Conservation (phyloP, 2,888 invertebrate genomes). For the Mimachlamys varia region DNA sequence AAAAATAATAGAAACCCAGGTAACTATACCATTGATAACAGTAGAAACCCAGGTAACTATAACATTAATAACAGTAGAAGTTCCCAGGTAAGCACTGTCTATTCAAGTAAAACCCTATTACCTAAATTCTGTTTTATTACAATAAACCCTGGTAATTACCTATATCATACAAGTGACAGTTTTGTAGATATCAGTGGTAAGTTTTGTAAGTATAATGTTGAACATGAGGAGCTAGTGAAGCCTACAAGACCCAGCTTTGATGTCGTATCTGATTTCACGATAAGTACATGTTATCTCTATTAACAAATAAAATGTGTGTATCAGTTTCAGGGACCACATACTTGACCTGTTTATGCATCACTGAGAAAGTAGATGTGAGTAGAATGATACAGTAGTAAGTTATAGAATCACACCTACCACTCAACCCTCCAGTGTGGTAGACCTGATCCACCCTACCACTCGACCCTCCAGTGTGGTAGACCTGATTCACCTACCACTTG, state of each 20-base stretch:
- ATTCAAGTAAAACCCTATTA: too few species aligned
- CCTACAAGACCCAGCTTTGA: neutral
- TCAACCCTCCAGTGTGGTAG: neutral
- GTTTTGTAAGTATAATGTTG: neutral
- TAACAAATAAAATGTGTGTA: neutral
- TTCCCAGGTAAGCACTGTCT: too few species aligned
- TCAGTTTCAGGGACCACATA: slow-evolving; percentile 6
- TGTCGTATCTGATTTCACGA: neutral
- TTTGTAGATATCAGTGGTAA: neutral
- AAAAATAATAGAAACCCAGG: too few species aligned
- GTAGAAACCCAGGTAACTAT: too few species aligned
- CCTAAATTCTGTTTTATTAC: too few species aligned
- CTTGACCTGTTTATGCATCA: neutral
- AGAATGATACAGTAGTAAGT: too few species aligned
- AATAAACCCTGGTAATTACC: too few species aligned
- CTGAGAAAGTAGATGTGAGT: neutral
- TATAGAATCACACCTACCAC: too few species aligned
- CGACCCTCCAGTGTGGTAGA: neutral
- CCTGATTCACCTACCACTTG: neutral
- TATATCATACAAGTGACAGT: too few species aligned
- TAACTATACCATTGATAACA: too few species aligned
- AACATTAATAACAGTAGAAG: too few species aligned
- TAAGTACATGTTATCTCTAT: slow-evolving; percentile 25
- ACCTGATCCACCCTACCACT: neutral
- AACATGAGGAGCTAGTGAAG: too few species aligned